These are phyloP conservation scores for Bombus fervidus DNA, from an alignment of 1,140 invertebrate genomes.

Conservation along the genomic window DNA sequence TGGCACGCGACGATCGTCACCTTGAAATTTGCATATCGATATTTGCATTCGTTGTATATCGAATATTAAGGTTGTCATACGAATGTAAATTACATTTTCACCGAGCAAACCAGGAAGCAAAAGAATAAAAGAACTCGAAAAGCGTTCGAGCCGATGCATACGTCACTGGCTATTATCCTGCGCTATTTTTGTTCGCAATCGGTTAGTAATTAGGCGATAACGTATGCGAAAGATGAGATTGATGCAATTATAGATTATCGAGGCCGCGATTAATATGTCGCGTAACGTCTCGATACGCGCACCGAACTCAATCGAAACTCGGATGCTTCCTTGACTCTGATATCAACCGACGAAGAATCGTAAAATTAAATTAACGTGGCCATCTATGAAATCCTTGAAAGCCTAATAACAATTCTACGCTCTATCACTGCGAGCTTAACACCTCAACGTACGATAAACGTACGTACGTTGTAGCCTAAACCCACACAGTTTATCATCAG, in stretches of 20 bases:
- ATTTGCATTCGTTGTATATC: too few species aligned
- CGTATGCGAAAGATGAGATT: slow-evolving; percentile 11
- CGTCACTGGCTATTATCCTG: not conserved
- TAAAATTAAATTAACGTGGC: not conserved
- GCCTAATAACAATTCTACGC: not conserved
- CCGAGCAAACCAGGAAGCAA: not conserved
- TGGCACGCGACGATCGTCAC: slow-evolving; percentile 21
- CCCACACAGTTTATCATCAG: not conserved
- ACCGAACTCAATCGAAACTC: not conserved
- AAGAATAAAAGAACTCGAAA: not conserved
- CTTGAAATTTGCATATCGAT: slow-evolving; percentile 44
- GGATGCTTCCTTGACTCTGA: not conserved
- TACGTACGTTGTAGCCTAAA: too few species aligned
- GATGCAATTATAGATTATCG: slow-evolving; percentile 3
- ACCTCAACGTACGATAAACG: not conserved
- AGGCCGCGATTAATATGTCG: slow-evolving; percentile 18
- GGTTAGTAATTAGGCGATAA: slow-evolving; percentile 18
- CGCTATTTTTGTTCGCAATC: slow-evolving; percentile 4
- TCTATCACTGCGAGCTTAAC: not conserved
- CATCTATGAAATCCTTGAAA: not conserved
- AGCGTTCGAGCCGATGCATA: not conserved
- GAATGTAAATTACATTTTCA: slow-evolving; percentile 29
- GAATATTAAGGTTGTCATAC: slow-evolving; percentile 43
- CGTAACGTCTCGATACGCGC: not conserved
- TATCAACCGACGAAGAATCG: not conserved